Evolutionary conservation across 2,888 invertebrate genomes (phyloP).

Genomic region (Thumatha senex): DNA sequence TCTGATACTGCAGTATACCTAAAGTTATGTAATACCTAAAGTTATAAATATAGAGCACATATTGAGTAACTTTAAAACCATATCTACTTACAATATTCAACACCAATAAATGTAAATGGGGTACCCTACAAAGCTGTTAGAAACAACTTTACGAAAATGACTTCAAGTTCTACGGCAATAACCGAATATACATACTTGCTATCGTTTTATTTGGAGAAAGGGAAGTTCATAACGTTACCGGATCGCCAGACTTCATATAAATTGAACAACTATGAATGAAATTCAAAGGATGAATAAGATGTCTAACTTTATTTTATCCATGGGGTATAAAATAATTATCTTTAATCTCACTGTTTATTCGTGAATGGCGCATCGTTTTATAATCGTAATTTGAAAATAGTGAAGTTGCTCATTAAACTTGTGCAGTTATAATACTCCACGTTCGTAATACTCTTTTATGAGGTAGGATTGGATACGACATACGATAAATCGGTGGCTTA

Average conservation of each 20-base stretch:
- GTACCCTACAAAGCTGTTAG: background rate
- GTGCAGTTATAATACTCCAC: no score
- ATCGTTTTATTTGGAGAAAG: background rate
- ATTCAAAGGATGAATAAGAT: background rate
- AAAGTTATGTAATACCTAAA: no score
- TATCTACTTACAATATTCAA: background rate
- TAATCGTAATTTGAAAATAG: no score
- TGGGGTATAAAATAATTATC: no score
- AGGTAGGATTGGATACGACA: constrained; percentile 20
- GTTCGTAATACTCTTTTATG: constrained; percentile 9
- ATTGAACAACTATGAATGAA: background rate
- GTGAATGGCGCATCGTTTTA: no score
- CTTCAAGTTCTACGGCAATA: background rate
- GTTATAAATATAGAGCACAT: no score
- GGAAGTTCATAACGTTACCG: background rate
- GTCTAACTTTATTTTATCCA: no score
- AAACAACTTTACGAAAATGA: background rate
- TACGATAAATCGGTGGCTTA: constrained; percentile 35
- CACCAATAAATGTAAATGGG: background rate
- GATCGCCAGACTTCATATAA: background rate
- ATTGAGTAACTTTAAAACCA: no score
- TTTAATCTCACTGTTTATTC: no score
- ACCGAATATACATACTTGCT: background rate
- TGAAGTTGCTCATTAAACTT: no score
- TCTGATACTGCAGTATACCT: background rate